A percentile compares a stretch with the other conserved stretches of the same genome.
Evolutionary conservation across 2,888 invertebrate genomes (phyloP).

Genomic region (Gandaritis pyraliata): DNA sequence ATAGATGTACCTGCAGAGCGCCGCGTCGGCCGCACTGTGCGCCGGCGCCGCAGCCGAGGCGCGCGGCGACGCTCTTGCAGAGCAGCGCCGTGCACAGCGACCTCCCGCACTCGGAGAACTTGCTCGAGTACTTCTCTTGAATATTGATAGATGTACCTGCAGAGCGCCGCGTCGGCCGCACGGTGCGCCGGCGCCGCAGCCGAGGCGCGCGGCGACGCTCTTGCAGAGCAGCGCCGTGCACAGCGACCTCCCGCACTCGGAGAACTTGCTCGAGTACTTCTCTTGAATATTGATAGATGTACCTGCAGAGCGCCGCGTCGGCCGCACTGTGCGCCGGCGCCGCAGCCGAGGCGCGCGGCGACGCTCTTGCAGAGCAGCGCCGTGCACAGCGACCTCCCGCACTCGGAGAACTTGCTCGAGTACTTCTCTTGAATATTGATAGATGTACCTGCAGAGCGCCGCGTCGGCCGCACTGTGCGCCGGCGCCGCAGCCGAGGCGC

Average conservation of each 20-base stretch:
- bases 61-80: constrained; percentile 91
- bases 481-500: constrained; percentile 88
- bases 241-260: constrained; percentile 95
- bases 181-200: constrained; percentile 78
- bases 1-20: constrained; percentile 25
- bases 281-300: constrained; percentile 83
- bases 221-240: constrained; percentile 97
- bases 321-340: constrained; percentile 57
- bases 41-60: constrained; percentile 88
- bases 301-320: constrained; percentile 26
- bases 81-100: constrained; percentile 95
- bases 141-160: not conserved
- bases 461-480: constrained; percentile 48
- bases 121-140: constrained; percentile 97
- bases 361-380: constrained; percentile 95
- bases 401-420: constrained; percentile 97
- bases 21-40: constrained; percentile 47
- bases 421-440: constrained; percentile 92
- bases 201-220: constrained; percentile 91
- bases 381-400: constrained; percentile 95
- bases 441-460: constrained; percentile 26
- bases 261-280: constrained; percentile 97
- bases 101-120: constrained; percentile 97
- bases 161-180: constrained; percentile 27
- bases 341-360: constrained; percentile 90